Conservation (phyloP, 2,888 invertebrate species). For the Synanthedon formicaeformis region DNA sequence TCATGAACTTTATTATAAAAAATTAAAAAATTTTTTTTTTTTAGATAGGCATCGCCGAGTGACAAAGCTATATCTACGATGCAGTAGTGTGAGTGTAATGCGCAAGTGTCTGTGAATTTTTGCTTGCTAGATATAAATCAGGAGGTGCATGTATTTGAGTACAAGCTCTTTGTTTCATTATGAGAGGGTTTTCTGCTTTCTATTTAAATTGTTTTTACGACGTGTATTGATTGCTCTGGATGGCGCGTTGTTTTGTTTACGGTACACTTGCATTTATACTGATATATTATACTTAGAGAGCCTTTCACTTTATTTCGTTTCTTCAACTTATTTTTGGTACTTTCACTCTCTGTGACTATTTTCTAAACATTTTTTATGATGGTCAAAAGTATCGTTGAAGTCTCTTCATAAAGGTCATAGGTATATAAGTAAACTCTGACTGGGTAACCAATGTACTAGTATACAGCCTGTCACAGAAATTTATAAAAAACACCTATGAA, state of each 20-base stretch:
- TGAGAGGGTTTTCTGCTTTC: constrained; percentile 14
- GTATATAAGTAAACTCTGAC: too few relatives aligned
- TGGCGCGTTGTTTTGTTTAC: not conserved
- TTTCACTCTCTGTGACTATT: too few relatives aligned
- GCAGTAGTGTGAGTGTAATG: constrained; percentile 9
- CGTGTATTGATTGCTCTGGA: constrained; percentile 10
- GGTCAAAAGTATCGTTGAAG: too few relatives aligned
- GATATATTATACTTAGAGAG: too few relatives aligned
- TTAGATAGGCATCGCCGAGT: constrained; percentile 4
- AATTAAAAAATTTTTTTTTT: not conserved
- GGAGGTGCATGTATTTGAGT: constrained; percentile 30
- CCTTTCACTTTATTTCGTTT: too few relatives aligned
- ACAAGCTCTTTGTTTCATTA: constrained; percentile 39
- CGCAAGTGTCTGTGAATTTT: constrained; percentile 32
- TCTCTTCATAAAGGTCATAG: too few relatives aligned
- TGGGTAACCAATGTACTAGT: too few relatives aligned
- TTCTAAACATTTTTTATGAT: too few relatives aligned
- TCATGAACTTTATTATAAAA: not conserved
- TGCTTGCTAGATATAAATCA: constrained; percentile 40
- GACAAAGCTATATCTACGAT: constrained; percentile 8
- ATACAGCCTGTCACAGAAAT: too few relatives aligned
- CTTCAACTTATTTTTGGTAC: too few relatives aligned
- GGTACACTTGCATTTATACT: too few relatives aligned
- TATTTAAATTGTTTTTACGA: constrained; percentile 1
- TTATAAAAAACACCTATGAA: too few relatives aligned